phyloP scores from a whole-genome alignment of 2,797 vertebrate genomes.

The Rhadinocentrus ornatus region DNA sequence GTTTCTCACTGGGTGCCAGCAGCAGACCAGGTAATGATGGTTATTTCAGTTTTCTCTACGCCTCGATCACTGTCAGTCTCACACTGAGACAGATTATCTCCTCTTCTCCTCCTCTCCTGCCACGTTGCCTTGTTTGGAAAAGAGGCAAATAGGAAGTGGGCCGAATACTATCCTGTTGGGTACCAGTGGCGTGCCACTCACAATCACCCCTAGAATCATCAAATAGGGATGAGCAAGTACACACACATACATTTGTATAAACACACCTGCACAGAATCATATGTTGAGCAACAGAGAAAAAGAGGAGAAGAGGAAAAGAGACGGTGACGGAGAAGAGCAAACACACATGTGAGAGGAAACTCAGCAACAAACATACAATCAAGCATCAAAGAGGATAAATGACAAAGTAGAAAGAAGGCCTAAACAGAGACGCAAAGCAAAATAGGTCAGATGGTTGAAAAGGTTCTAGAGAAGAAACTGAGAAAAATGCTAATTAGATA shows the following conservation, averaged over 20 bases:
- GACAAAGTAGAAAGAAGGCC: not conserved
- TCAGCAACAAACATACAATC: not conserved
- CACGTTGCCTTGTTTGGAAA: constrained; percentile 58
- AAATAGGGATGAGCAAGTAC: constrained; percentile 37
- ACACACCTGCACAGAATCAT: constrained; percentile 54
- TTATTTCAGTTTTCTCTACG: constrained; percentile 60
- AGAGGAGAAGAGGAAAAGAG: constrained; percentile 8
- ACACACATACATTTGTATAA: constrained; percentile 22
- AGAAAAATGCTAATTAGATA: not conserved
- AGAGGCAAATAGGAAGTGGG: constrained; percentile 65
- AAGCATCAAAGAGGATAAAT: not conserved
- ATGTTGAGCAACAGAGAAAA: constrained; percentile 28
- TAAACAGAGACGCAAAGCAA: not conserved
- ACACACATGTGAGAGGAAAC: constrained; percentile 15
- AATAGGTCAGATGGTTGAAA: not conserved
- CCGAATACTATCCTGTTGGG: constrained; percentile 67
- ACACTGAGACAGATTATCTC: constrained; percentile 75
- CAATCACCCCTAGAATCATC: constrained; percentile 35
- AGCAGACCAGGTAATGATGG: constrained; percentile 68
- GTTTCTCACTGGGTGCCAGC: constrained; percentile 52
- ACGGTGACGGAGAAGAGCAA: constrained; percentile 10
- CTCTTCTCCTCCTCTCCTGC: constrained; percentile 22
- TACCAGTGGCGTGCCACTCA: constrained; percentile 58
- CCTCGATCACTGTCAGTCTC: constrained; percentile 62
- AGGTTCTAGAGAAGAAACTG: not conserved